These are phyloP conservation scores for Crenichthys baileyi DNA, from an alignment of 2,797 vertebrate species.

Conservation along the genomic window DNA sequence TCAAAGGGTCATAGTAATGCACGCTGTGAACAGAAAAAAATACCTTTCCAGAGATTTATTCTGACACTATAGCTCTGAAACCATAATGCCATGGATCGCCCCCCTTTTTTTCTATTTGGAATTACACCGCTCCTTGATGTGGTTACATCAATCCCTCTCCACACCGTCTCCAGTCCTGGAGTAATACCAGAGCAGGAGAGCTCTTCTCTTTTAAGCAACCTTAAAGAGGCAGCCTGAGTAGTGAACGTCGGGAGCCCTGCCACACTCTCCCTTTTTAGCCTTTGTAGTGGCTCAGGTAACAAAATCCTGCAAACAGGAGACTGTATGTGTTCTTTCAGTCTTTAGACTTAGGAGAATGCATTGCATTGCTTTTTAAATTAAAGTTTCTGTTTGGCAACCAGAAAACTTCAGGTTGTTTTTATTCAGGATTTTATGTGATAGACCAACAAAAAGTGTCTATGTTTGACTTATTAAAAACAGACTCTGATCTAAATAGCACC, in stretches of 20 bases:
- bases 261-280: conserved; percentile 11
- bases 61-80: conserved; percentile 51
- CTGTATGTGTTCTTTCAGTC: conserved; percentile 32
- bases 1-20: conserved; percentile 51
- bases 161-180: conserved; percentile 20
- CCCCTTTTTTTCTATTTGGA: conserved; percentile 11
- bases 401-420: not conserved
- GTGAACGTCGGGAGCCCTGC: not conserved
- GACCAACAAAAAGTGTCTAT: not conserved
- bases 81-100: conserved; percentile 14
- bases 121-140: conserved; percentile 41
- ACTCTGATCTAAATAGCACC: not conserved
- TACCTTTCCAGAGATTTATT: conserved; percentile 42
- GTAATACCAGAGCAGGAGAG: conserved; percentile 11
- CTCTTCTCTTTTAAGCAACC: conserved; percentile 18
- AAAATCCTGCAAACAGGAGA: not conserved
- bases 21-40: conserved; percentile 25
- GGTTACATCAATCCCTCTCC: conserved; percentile 41
- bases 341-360: too few relatives aligned
- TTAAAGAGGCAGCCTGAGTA: conserved; percentile 4
- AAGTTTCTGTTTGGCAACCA: not conserved
- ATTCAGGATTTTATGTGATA: not conserved
- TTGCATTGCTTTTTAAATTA: too few relatives aligned
- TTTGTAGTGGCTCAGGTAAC: not conserved
- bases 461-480: not conserved